Conservation (phyloP, 2,797 vertebrate species). For the Intellagama lesueurii region DNA sequence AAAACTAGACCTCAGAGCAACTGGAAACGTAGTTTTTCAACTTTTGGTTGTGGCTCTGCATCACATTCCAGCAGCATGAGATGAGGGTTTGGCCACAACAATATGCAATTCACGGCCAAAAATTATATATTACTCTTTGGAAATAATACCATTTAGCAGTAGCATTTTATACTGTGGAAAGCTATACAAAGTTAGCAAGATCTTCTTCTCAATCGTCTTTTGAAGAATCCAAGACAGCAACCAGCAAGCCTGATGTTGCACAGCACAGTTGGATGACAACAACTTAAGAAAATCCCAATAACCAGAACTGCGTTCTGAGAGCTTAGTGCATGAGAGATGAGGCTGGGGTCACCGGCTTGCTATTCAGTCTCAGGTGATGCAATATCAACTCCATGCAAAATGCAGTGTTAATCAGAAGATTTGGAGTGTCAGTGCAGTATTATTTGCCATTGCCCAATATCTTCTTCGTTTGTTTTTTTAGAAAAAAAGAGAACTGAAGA, state of each 20-base stretch:
- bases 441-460: neutral
- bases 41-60: conserved; percentile 38
- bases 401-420: too few relatives aligned
- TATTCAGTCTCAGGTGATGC: neutral
- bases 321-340: neutral
- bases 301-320: neutral
- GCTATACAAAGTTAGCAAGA: neutral
- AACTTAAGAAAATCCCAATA: neutral
- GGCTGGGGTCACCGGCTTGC: neutral
- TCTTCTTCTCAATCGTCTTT: neutral
- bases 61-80: neutral
- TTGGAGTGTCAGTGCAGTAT: too few relatives aligned
- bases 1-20: conserved; percentile 43
- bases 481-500: neutral
- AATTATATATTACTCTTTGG: neutral
- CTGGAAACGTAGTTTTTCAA: conserved; percentile 29
- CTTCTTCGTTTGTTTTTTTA: neutral
- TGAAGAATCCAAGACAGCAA: neutral
- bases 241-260: neutral
- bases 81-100: neutral
- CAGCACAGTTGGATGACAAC: neutral
- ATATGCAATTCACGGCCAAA: neutral
- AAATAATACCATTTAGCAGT: neutral
- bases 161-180: neutral
- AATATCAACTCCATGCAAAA: neutral